Evolutionary conservation across 2,888 invertebrate genomes (phyloP).

Genomic region (Schizotus pectinicornis): DNA sequence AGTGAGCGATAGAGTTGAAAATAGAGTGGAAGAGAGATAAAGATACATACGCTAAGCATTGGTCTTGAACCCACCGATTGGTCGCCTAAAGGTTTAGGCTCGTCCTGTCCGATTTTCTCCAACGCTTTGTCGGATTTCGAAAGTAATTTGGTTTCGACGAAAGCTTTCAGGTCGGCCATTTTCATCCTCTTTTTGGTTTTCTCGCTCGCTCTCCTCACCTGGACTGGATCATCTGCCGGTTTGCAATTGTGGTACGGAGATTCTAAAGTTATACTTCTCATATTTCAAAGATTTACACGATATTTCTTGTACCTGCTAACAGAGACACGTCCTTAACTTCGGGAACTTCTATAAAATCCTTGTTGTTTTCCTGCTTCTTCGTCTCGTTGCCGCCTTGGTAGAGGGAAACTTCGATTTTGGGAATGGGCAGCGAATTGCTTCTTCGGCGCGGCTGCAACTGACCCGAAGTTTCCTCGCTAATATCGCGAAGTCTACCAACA

Average conservation of each 20-base stretch:
- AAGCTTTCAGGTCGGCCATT: conserved; percentile 89
- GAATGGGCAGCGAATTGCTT: conserved; percentile 92
- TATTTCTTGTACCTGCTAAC: conserved; percentile 56
- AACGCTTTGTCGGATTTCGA: conserved; percentile 91
- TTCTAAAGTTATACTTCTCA: conserved; percentile 49
- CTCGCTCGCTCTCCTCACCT: conserved; percentile 76
- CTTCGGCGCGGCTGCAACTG: conserved; percentile 82
- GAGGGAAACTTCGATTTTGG: conserved; percentile 88
- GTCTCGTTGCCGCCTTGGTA: conserved; percentile 76
- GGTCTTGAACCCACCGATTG: conserved; percentile 69
- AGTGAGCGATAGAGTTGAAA: conserved; percentile 8
- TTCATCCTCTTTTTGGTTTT: conserved; percentile 86
- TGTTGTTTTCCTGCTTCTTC: conserved; percentile 68
- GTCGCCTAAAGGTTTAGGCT: conserved; percentile 62
- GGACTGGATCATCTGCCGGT: conserved; percentile 58
- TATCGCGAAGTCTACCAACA: conserved; percentile 87
- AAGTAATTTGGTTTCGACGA: conserved; percentile 88
- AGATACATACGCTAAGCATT: conserved; percentile 55
- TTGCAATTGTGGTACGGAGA: conserved; percentile 58
- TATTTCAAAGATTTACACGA: conserved; percentile 10
- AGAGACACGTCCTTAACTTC: conserved; percentile 73
- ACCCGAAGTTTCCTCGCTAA: conserved; percentile 81
- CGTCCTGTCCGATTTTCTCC: conserved; percentile 86
- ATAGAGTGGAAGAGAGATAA: conserved; percentile 12
- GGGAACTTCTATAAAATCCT: conserved; percentile 81